Conservation (phyloP, 1,140 invertebrate genomes). For the Copidosoma floridanum region DNA sequence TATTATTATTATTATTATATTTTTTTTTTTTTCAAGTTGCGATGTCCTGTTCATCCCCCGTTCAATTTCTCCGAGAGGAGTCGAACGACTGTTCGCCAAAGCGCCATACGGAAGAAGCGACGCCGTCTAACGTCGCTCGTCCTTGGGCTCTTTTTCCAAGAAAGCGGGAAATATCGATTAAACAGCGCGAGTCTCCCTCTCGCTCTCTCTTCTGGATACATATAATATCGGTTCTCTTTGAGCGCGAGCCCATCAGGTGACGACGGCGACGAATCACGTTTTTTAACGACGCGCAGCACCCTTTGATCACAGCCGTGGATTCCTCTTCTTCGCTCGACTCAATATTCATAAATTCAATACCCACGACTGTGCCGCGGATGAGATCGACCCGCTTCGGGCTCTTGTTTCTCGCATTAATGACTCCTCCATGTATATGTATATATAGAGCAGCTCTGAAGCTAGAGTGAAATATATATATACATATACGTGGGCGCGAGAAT, state of each 20-base stretch:
- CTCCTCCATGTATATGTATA: neutral
- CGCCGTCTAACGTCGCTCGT: constrained; percentile 2
- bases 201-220: constrained; percentile 18
- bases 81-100: neutral
- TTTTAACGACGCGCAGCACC: constrained; percentile 25
- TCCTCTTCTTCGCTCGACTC: constrained; percentile 30
- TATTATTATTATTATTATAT: too few relatives aligned
- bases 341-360: constrained; percentile 46
- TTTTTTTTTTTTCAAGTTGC: too few relatives aligned
- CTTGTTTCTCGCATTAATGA: constrained; percentile 4
- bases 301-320: constrained; percentile 25
- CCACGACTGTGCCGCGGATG: constrained; percentile 34
- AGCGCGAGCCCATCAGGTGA: too few relatives aligned
- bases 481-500: too few relatives aligned
- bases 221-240: constrained; percentile 4
- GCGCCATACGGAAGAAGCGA: neutral
- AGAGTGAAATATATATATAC: neutral
- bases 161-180: constrained; percentile 37
- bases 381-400: constrained; percentile 20
- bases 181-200: constrained; percentile 11
- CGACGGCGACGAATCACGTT: constrained; percentile 8
- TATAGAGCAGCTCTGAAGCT: neutral
- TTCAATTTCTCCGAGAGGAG: neutral
- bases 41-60: too few relatives aligned
- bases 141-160: neutral